phyloP scores from a whole-genome alignment of 2,888 invertebrate species.

The Flexamia atlantica region DNA sequence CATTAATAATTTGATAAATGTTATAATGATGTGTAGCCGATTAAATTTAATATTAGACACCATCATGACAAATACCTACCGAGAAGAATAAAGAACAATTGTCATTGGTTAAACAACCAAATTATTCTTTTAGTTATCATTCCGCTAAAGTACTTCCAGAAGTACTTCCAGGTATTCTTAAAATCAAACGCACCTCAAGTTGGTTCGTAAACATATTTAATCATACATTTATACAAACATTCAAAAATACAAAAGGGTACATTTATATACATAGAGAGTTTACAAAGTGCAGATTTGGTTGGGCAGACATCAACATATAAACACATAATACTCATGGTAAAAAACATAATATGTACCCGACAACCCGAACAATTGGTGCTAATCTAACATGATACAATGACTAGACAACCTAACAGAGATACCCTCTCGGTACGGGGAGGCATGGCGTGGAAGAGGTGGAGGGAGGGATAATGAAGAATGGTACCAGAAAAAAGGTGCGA shows the following conservation, averaged over 20 bases:
- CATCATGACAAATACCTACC: no score
- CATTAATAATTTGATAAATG: no score
- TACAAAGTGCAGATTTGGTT: slow-evolving; percentile 35
- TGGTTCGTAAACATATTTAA: slow-evolving; percentile 53
- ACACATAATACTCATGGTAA: slow-evolving; percentile 37
- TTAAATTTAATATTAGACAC: no score
- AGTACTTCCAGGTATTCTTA: no score
- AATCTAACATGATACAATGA: slow-evolving; percentile 45
- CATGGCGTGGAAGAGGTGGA: background rate
- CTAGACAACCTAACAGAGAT: slow-evolving; percentile 45
- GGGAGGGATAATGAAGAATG: background rate
- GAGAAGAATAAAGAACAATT: no score
- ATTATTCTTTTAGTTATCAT: no score
- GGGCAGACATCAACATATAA: slow-evolving; percentile 51
- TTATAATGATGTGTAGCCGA: no score
- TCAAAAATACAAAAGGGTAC: slow-evolving; percentile 63
- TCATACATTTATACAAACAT: slow-evolving; percentile 62
- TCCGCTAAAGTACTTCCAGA: no score
- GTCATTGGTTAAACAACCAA: no score
- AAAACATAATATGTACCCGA: slow-evolving; percentile 50
- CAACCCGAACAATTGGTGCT: slow-evolving; percentile 57
- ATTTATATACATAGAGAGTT: slow-evolving; percentile 51
- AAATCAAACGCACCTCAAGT: no score
- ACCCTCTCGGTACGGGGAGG: background rate
- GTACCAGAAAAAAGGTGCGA: no score